Percentiles rank a stretch among this genome's conserved stretches.
Conservation (phyloP, 2,113 vertebrate species). For the Stigmatopora nigra region DNA sequence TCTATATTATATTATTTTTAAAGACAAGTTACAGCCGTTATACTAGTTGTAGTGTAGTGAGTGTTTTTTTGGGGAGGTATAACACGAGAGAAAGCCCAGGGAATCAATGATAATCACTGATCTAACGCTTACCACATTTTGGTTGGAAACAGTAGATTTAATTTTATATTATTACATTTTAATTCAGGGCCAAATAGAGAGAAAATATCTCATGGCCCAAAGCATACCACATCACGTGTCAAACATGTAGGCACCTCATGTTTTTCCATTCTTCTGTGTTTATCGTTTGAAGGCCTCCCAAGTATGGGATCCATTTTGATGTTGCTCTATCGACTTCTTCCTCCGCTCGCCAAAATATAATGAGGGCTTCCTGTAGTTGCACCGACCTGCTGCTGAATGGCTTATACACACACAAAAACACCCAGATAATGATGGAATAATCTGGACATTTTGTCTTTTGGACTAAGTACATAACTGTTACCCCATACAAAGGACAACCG, state of each 20-base stretch:
- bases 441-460: background rate
- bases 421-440: slow-evolving; percentile 1
- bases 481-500: background rate
- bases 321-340: slow-evolving; percentile 68
- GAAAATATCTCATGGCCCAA: background rate
- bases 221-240: background rate
- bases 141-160: too few relatives aligned
- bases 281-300: slow-evolving; percentile 61
- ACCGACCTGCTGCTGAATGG: slow-evolving; percentile 54
- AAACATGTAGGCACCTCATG: background rate
- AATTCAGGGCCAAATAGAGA: too few relatives aligned
- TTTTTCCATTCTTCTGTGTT: slow-evolving; percentile 34
- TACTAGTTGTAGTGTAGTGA: too few relatives aligned
- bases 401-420: slow-evolving; percentile 57
- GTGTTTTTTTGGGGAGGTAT: too few relatives aligned
- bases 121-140: too few relatives aligned
- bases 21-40: too few relatives aligned
- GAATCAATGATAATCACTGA: too few relatives aligned
- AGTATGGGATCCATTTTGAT: slow-evolving; percentile 67
- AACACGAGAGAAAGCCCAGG: too few relatives aligned
- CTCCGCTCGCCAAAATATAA: slow-evolving; percentile 62
- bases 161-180: too few relatives aligned
- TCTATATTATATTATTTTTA: too few relatives aligned
- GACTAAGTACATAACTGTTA: background rate
- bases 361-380: slow-evolving; percentile 64